These are phyloP conservation scores for Ovis aries DNA, from an alignment of 2,113 vertebrate species.

Conservation along the genomic window DNA sequence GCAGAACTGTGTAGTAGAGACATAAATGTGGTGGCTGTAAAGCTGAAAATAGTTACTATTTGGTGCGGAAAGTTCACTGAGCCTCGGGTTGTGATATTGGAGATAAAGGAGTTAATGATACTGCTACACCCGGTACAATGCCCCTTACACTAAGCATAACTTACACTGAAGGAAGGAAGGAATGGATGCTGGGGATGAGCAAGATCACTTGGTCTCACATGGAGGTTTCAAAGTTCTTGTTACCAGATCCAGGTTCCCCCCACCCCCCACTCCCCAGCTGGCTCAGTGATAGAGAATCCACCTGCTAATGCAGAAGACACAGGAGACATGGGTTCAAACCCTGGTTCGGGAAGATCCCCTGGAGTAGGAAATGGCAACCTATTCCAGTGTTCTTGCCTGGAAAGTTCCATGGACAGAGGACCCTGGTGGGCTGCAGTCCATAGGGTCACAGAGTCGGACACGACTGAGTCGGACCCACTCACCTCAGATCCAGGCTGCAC, in stretches of 20 bases:
- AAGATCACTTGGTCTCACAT: not conserved
- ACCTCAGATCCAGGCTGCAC: not conserved
- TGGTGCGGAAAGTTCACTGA: not conserved
- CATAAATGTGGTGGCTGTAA: not conserved
- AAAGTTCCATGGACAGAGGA: not conserved
- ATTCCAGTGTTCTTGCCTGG: not conserved
- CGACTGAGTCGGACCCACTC: not conserved
- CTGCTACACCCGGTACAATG: fast-evolving
- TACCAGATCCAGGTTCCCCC: not conserved
- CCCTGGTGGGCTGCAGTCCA: not conserved
- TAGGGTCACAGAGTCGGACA: not conserved
- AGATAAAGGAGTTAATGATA: not conserved
- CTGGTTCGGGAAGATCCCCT: not conserved
- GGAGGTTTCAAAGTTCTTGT: not conserved
- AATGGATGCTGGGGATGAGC: not conserved
- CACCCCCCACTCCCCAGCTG: not conserved
- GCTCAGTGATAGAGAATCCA: not conserved
- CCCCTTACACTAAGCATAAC: no score
- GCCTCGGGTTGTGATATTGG: not conserved
- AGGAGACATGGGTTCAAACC: not conserved
- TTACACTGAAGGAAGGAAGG: not conserved
- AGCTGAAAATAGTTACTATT: not conserved
- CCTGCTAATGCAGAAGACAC: not conserved
- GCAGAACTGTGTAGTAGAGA: not conserved
- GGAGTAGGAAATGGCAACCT: not conserved